Base-by-base conservation (phyloP, 2,113 vertebrate genomes). In the Triplophysa tibetana region DNA sequence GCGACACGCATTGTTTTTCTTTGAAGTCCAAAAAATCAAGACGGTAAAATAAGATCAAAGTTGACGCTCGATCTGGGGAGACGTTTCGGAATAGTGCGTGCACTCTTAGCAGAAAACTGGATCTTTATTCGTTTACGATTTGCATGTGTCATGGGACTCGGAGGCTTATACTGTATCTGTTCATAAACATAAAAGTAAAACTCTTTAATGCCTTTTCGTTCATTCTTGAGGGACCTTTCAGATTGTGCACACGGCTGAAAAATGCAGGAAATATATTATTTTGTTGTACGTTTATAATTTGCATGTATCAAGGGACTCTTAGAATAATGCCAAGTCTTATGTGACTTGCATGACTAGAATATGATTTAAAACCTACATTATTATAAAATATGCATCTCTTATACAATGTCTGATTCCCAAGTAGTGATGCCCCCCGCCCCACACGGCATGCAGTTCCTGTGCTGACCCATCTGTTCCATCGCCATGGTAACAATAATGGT, bases 391-490 rank as follows among this genome's bases (percentile, higher is more conserved):
- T 21, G 43, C 43, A 21, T 4, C 24, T 56, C 9, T 70, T 38
- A 29, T 41, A 41, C 52, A 43, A 19, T 75, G 29, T 61, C 52
- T 19, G 8, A 73, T 16, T 73, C 19, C 38, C 62, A 73, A 11
- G 41, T 48, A 41, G 26, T 29, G 56, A 80, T 54, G n/a, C 54
- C 38, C 60, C 8, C 45, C 8, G 29, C 19, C 52, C 66, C 29
- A 70, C 29, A 81, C 52, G 52, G 8, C 21, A 19, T 48, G 56
- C n/a, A 1, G 1, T 50, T 65, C 8, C 56, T 62, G 26, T 83
- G 24, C 24, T 23, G 24, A 52, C 56, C 66, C 66, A 77, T 85
- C 85, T 84, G 83, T 84, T 89, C 84, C 60, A 68, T 75, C 52
- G 24, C 81, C 65, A 81, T 83, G 74, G 81, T 78, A 70, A 81